Evolutionary conservation across 1,140 invertebrate species (phyloP).

Genomic region (Temnothorax longispinosus): DNA sequence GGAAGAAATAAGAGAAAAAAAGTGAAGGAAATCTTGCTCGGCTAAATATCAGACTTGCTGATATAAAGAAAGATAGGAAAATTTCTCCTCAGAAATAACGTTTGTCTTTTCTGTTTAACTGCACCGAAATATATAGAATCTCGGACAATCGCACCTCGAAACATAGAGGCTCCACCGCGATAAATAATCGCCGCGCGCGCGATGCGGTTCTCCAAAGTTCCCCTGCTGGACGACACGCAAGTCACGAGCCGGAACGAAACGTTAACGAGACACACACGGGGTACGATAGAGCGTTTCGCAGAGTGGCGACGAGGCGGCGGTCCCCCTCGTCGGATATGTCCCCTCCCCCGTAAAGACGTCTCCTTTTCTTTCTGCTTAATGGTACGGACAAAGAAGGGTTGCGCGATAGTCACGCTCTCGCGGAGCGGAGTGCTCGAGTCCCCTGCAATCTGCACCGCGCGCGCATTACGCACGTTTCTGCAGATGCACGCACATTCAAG

Average conservation of each 20-base stretch:
- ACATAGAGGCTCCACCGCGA: background rate
- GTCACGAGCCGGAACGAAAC: slow-evolving; percentile 42
- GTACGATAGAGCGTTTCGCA: slow-evolving; percentile 22
- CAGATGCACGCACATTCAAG: slow-evolving; percentile 52
- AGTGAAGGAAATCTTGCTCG: background rate
- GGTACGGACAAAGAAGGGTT: slow-evolving; percentile 48
- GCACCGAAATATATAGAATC: background rate
- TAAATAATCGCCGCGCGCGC: slow-evolving; percentile 5
- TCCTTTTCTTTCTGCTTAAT: slow-evolving; percentile 41
- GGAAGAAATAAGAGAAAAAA: background rate
- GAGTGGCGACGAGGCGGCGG: background rate
- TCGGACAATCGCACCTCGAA: background rate
- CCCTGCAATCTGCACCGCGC: slow-evolving; percentile 48
- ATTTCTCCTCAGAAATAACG: background rate
- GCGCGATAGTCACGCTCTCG: slow-evolving; percentile 46
- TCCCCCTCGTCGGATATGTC: background rate
- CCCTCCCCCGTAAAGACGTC: background rate
- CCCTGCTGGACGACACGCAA: slow-evolving; percentile 31
- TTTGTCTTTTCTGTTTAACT: background rate
- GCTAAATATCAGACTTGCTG: background rate
- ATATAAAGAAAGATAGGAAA: background rate
- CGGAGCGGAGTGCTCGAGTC: background rate
- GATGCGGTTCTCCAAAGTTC: slow-evolving; percentile 5
- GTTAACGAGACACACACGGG: slow-evolving; percentile 34
- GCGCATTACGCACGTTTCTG: slow-evolving; percentile 54